phyloP scores from a whole-genome alignment of 2,797 vertebrate species.

The Poeciliopsis paucimaculata region DNA sequence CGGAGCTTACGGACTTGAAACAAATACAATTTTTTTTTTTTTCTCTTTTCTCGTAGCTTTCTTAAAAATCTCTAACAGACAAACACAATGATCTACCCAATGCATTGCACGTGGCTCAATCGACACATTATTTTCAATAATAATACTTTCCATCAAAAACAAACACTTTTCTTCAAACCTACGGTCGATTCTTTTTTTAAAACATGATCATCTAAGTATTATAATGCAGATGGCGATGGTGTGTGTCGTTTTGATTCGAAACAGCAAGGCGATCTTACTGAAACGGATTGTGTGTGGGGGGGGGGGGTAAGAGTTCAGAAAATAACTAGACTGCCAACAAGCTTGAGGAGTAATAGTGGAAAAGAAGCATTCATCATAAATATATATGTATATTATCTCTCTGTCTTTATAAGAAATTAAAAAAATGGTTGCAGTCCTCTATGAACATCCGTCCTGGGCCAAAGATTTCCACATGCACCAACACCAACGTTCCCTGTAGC shows the following conservation, averaged over 20 bases:
- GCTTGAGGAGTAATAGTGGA: slow-evolving; percentile 78
- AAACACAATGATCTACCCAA: slow-evolving; percentile 92
- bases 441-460: slow-evolving; percentile 74
- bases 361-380: slow-evolving; percentile 80
- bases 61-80: slow-evolving; percentile 91
- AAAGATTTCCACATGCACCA: slow-evolving; percentile 71
- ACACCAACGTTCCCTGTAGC: slow-evolving; percentile 62
- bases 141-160: slow-evolving; percentile 84
- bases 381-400: slow-evolving; percentile 80
- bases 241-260: slow-evolving; percentile 66
- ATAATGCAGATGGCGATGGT: slow-evolving; percentile 70
- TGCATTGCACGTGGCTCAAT: slow-evolving; percentile 94
- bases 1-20: slow-evolving; percentile 88
- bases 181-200: slow-evolving; percentile 66
- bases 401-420: slow-evolving; percentile 73
- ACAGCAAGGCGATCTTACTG: slow-evolving; percentile 69
- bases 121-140: slow-evolving; percentile 85
- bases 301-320: slow-evolving; percentile 72
- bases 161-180: slow-evolving; percentile 78
- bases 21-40: slow-evolving; percentile 83
- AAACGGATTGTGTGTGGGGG: slow-evolving; percentile 35
- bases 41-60: slow-evolving; percentile 82
- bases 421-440: slow-evolving; percentile 74
- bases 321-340: slow-evolving; percentile 85
- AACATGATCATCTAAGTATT: slow-evolving; percentile 72